Percentiles rank a stretch among this genome's conserved stretches.
Evolutionary conservation across 2,113 vertebrate genomes (phyloP).

Genomic region (Alectura lathami): DNA sequence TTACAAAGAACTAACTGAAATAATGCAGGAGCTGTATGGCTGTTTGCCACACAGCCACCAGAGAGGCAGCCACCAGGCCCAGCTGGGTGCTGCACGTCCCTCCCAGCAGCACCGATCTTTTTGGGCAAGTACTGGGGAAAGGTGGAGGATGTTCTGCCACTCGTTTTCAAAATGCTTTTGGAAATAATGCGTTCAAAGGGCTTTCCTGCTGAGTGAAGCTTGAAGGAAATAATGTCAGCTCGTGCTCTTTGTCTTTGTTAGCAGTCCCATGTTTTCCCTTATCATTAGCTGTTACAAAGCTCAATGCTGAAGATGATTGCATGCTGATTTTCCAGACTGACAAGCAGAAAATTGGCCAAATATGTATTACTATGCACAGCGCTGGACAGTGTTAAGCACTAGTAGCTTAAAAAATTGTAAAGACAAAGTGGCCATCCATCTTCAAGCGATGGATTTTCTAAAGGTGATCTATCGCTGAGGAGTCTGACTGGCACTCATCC

Average conservation of each 20-base stretch:
- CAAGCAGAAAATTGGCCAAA: constrained; percentile 55
- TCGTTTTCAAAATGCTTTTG: neutral
- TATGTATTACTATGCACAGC: neutral
- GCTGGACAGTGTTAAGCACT: constrained; percentile 13
- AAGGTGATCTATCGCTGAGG: neutral
- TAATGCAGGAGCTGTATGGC: neutral
- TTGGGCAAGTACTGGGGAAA: neutral
- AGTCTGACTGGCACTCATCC: neutral
- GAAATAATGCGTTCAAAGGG: constrained; percentile 25
- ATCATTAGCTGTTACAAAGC: constrained; percentile 32
- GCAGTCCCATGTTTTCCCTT: neutral
- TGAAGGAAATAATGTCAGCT: constrained; percentile 41
- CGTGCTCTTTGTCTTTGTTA: constrained; percentile 34
- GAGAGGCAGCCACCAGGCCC: neutral
- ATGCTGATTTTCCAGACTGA: constrained; percentile 45
- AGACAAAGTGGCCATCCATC: constrained; percentile 20
- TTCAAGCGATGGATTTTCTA: neutral
- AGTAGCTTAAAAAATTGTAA: constrained; percentile 18
- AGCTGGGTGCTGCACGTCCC: neutral
- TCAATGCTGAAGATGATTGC: constrained; percentile 11
- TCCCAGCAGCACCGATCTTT: neutral
- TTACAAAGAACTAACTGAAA: neutral
- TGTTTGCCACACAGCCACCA: too few species aligned
- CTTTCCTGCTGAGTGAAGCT: constrained; percentile 41
- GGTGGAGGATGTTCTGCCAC: neutral